Evolutionary conservation across 2,113 vertebrate species (phyloP).

Genomic region (Tragulus kanchil): DNA sequence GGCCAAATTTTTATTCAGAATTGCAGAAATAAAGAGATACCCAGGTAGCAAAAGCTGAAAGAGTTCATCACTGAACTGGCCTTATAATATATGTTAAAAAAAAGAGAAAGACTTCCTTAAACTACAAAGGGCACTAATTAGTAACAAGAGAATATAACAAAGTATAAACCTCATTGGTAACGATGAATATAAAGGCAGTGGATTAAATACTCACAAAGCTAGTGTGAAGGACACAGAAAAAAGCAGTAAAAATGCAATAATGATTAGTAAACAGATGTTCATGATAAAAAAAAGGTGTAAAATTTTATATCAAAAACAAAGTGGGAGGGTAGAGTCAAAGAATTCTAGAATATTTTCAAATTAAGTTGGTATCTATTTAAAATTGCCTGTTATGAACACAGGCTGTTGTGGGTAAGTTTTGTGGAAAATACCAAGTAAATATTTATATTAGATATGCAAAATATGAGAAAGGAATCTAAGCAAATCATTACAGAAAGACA

Average conservation of each 20-base stretch:
- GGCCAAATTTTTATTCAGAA: background rate
- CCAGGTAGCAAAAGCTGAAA: background rate
- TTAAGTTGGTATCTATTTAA: background rate
- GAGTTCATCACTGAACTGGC: background rate
- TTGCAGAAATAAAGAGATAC: background rate
- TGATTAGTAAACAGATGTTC: background rate
- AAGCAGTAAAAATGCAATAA: background rate
- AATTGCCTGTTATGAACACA: background rate
- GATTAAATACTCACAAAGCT: background rate
- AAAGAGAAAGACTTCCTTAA: background rate
- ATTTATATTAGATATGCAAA: background rate
- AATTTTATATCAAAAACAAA: background rate
- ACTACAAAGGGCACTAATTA: background rate
- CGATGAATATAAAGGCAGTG: background rate
- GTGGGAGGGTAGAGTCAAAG: background rate
- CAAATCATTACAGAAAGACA: background rate
- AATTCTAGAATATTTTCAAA: background rate
- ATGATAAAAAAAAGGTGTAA: background rate
- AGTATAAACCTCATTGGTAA: background rate
- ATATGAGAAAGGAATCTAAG: background rate
- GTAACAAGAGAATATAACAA: background rate
- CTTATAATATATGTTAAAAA: background rate
- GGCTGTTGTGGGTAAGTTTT: background rate
- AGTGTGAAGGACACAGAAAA: background rate
- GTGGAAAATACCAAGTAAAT: background rate